These are phyloP conservation scores for Caiman crocodilus DNA, from an alignment of 2,797 vertebrate genomes.

Conservation along the genomic window DNA sequence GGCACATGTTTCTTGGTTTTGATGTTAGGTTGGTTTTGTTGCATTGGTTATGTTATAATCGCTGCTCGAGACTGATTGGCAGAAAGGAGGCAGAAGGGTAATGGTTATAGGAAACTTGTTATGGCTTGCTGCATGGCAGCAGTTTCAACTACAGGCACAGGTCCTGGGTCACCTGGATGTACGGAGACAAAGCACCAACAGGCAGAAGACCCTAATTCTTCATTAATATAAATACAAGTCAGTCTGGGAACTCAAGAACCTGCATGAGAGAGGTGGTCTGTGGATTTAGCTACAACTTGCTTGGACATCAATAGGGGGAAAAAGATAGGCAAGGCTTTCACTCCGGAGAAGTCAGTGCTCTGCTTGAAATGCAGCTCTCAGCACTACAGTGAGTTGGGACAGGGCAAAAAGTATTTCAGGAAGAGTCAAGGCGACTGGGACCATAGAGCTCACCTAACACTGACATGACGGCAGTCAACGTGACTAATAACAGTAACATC, in stretches of 20 bases:
- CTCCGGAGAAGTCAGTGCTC: neutral
- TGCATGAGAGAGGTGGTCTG: neutral
- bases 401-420: neutral
- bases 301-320: neutral
- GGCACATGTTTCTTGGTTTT: neutral
- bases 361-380: neutral
- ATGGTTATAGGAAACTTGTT: neutral
- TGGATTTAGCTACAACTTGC: neutral
- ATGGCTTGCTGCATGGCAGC: neutral
- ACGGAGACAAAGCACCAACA: fast-evolving
- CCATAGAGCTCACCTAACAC: neutral
- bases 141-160: neutral
- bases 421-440: neutral
- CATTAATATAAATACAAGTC: fast-evolving
- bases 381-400: neutral
- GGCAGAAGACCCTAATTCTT: fast-evolving
- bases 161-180: fast-evolving
- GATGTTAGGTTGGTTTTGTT: neutral
- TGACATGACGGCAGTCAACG: neutral
- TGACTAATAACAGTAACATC: slow-evolving; percentile 37
- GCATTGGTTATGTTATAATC: fast-evolving
- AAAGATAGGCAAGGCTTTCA: neutral
- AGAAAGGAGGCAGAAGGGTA: neutral
- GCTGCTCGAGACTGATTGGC: neutral
- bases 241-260: fast-evolving